Conservation (phyloP, 1,140 invertebrate genomes). For the Cephus cinctus region DNA sequence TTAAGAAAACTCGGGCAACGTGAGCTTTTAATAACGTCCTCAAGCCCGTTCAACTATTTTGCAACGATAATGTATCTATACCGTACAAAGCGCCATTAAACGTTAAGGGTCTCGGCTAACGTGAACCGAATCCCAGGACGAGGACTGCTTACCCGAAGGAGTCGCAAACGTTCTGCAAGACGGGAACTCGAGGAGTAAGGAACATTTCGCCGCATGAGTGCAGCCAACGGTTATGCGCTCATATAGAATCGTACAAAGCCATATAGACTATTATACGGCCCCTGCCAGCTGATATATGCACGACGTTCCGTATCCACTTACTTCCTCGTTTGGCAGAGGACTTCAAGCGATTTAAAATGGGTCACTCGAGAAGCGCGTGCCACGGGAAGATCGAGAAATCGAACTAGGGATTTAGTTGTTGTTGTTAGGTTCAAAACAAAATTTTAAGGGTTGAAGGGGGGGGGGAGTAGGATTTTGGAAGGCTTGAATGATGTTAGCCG, state of each 20-base stretch:
- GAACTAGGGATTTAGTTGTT: no score
- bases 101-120: no score
- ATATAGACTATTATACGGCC: slow-evolving; percentile 40
- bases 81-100: no score
- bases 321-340: slow-evolving; percentile 32
- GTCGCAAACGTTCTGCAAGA: background rate
- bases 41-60: no score
- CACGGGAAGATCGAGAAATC: background rate
- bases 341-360: slow-evolving; percentile 15
- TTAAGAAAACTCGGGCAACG: no score
- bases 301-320: slow-evolving; percentile 36
- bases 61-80: no score
- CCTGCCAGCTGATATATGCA: slow-evolving; percentile 33
- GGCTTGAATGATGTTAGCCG: no score
- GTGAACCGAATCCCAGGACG: slow-evolving; percentile 3
- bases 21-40: no score
- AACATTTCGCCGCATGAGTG: slow-evolving; percentile 17
- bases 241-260: slow-evolving; percentile 25
- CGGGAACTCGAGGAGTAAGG: background rate
- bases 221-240: slow-evolving; percentile 21
- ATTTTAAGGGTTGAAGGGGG: no score
- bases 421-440: no score
- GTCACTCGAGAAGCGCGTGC: slow-evolving; percentile 1
- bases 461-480: no score
- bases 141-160: background rate